Evolutionary conservation across 2,888 invertebrate species (phyloP), one percentile per base, ranked within the genome.

Genomic region (Eulithis testata): DNA sequence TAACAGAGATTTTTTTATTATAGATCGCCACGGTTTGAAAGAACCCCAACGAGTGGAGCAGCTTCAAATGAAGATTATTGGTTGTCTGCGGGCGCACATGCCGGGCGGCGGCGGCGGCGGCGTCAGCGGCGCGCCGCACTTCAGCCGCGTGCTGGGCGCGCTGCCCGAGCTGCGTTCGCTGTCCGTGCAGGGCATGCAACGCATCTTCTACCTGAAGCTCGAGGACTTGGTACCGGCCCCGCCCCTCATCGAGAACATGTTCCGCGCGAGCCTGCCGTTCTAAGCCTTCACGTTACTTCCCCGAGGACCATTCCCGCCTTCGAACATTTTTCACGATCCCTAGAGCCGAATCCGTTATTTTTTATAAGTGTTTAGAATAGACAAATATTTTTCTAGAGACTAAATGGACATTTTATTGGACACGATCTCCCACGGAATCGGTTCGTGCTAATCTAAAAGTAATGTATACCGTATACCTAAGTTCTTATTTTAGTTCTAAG

Each of bases 1-100:
- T 37, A 37, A 37, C 8, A 8, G 3, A 7, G 8, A 50, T 50
- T 50, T 47, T 52, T 36, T 12, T 8, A 21, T 43, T 86, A 52
- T 95, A 98, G 98, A 98, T 89, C 96, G 99, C 36, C 98, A 98
- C 84, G 98, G 98, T 53, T 91, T 99, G 74, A 96, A 96, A 82
- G 98, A 99, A 82, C 97, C 98, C 0, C 96, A 97, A 83, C 96
- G 97, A 77, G 97, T 99, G 75, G 99, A 99, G 86, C 97, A 97
- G 79, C 94, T 99, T 14, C 99, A 99, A 88, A 98, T 98, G 97
- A 98, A 98, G 90, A 97, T 99, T 80, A 98, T 99, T 78, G 97
- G 97, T 69, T 98, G 98, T 67, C 94, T 99, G 66, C 96, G 98
- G 52, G 99, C 99, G 82, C 99, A 99, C 93, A 98, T 98, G 84